Conservation (phyloP, 2,113 vertebrate species). For the Petaurus breviceps region DNA sequence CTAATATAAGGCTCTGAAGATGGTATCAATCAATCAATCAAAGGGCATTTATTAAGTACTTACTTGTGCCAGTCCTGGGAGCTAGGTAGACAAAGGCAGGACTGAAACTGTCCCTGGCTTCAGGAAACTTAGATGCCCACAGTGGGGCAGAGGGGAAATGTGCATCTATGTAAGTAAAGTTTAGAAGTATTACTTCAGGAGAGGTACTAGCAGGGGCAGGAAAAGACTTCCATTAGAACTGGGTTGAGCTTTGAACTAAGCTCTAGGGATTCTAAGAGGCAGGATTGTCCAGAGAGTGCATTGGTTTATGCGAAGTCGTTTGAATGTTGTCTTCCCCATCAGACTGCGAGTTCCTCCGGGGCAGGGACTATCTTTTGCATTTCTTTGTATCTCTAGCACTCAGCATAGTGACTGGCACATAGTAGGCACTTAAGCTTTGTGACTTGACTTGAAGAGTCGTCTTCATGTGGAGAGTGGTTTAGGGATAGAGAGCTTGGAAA, state of each 20-base stretch:
- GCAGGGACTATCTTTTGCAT: background rate
- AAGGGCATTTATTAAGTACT: background rate
- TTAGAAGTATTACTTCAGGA: background rate
- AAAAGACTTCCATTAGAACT: background rate
- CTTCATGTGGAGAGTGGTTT: background rate
- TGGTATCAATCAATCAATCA: background rate
- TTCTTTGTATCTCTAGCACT: background rate
- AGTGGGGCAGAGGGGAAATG: background rate
- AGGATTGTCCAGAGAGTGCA: background rate
- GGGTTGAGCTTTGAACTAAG: background rate
- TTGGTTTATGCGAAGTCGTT: background rate
- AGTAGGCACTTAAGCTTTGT: background rate
- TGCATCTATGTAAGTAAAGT: background rate
- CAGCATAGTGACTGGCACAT: background rate
- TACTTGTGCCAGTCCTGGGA: background rate
- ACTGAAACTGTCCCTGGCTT: background rate
- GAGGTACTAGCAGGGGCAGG: background rate
- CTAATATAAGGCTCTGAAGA: background rate
- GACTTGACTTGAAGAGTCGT: background rate
- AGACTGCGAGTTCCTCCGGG: background rate
- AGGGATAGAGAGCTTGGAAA: background rate
- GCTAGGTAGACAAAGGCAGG: background rate
- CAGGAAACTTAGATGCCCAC: background rate
- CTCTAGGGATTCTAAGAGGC: background rate
- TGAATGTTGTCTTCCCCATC: background rate